Conservation (phyloP, 2,113 vertebrate species). For the Australoheros scitulus region DNA sequence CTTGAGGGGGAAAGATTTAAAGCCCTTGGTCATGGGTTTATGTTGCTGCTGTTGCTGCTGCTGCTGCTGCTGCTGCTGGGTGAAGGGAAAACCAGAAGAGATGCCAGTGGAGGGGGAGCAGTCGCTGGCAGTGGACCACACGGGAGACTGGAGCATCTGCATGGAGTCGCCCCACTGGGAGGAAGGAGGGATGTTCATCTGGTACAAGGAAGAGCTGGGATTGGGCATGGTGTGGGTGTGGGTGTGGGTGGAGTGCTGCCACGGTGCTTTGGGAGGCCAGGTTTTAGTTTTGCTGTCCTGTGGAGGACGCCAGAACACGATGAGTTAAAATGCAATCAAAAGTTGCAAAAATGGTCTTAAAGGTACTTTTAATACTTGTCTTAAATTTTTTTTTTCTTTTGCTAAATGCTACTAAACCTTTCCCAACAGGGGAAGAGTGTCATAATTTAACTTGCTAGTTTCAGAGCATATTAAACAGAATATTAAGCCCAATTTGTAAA, state of each 20-base stretch:
- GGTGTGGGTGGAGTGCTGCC: conserved; percentile 88
- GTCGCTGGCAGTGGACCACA: conserved; percentile 91
- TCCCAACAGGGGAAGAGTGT: no score
- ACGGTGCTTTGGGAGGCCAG: conserved; percentile 98
- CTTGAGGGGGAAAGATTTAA: conserved; percentile 95
- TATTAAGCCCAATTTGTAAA: not conserved
- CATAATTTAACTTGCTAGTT: no score
- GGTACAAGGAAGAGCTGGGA: conserved; percentile 89
- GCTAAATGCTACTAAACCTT: no score
- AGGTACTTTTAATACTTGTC: no score
- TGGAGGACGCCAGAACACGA: not conserved
- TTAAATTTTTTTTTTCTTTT: no score
- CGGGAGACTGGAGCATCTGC: conserved; percentile 93
- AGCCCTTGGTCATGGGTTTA: conserved; percentile 94
- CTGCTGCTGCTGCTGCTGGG: conserved; percentile 85
- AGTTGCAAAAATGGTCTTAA: not conserved
- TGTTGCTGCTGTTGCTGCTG: conserved; percentile 76
- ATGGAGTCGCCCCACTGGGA: conserved; percentile 95
- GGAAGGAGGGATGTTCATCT: conserved; percentile 87
- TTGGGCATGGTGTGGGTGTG: conserved; percentile 85
- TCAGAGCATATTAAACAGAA: not conserved
- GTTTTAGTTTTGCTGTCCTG: conserved; percentile 99
- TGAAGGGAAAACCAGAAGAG: conserved; percentile 85
- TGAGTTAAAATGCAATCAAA: not conserved
- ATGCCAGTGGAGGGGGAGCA: conserved; percentile 83